phyloP scores from a whole-genome alignment of 1,140 invertebrate species.

The Eciton burchellii region DNA sequence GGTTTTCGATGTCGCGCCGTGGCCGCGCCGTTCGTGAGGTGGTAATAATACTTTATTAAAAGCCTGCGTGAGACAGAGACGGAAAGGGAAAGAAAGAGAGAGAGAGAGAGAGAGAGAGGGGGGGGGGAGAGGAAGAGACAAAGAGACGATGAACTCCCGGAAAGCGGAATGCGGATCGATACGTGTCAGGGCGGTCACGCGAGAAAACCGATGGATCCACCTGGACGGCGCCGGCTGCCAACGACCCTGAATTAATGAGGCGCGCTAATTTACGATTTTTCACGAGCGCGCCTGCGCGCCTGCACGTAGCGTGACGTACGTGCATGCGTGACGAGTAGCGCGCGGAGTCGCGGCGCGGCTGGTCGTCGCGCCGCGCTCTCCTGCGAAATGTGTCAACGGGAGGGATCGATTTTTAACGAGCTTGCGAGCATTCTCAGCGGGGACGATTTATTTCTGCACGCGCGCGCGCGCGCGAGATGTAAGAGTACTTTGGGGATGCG shows the following conservation, averaged over 20 bases:
- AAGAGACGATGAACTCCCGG: constrained; percentile 11
- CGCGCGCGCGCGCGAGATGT: background rate
- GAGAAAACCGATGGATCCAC: constrained; percentile 18
- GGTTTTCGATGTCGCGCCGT: constrained; percentile 52
- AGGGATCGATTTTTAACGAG: constrained; percentile 62
- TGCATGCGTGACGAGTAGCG: constrained; percentile 9
- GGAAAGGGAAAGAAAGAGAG: too few relatives aligned
- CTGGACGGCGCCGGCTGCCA: background rate
- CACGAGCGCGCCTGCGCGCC: constrained; percentile 6
- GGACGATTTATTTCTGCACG: constrained; percentile 31
- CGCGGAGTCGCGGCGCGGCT: background rate
- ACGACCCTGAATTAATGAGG: constrained; percentile 55
- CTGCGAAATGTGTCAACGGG: constrained; percentile 56
- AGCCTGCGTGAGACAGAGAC: background rate
- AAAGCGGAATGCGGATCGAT: constrained; percentile 15
- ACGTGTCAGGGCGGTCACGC: background rate
- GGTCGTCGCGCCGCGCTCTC: background rate
- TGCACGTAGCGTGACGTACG: constrained; percentile 35
- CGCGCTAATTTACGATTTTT: constrained; percentile 56
- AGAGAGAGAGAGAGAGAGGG: too few relatives aligned
- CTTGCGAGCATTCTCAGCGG: background rate
- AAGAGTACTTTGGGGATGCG: constrained; percentile 27
- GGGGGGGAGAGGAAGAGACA: too few relatives aligned
- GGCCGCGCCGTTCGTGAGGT: background rate
- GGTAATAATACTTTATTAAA: constrained; percentile 30